Evolutionary conservation across 2,888 invertebrate genomes (phyloP).

Genomic region (Atethmia centrago): DNA sequence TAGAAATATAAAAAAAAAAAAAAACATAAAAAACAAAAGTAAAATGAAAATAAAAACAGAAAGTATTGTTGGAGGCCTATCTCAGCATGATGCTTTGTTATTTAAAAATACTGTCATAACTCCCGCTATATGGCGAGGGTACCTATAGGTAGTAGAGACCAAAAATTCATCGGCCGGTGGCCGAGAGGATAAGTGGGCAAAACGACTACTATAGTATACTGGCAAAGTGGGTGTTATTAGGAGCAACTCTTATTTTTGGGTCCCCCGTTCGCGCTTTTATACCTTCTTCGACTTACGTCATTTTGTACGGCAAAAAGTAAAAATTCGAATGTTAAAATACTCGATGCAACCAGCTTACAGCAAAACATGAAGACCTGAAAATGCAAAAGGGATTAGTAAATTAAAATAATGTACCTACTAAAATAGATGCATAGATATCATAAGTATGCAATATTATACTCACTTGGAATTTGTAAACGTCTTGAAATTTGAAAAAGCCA

Average conservation of each 20-base stretch:
- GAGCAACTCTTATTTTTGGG: neutral
- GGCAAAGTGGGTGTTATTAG: neutral
- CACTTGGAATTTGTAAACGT: slow-evolving; percentile 74
- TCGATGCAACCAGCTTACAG: slow-evolving; percentile 70
- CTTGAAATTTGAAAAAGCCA: slow-evolving; percentile 70
- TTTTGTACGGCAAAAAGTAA: slow-evolving; percentile 70
- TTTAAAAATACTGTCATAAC: neutral
- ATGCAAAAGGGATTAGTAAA: slow-evolving; percentile 36
- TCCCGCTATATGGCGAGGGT: neutral
- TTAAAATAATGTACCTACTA: neutral
- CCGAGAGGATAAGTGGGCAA: neutral
- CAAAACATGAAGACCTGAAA: slow-evolving; percentile 75
- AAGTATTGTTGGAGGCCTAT: too few species aligned
- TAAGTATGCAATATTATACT: slow-evolving; percentile 11
- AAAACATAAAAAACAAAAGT: too few species aligned
- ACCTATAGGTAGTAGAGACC: neutral
- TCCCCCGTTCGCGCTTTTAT: neutral
- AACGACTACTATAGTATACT: too few species aligned
- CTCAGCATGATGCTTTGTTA: too few species aligned
- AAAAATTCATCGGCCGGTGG: neutral
- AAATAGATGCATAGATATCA: neutral
- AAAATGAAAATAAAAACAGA: too few species aligned
- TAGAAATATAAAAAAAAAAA: too few species aligned
- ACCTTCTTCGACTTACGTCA: slow-evolving; percentile 70
- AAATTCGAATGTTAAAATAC: slow-evolving; percentile 72